Evolutionary conservation across 2,888 invertebrate genomes (phyloP).

Genomic region (Endotricha flammealis): DNA sequence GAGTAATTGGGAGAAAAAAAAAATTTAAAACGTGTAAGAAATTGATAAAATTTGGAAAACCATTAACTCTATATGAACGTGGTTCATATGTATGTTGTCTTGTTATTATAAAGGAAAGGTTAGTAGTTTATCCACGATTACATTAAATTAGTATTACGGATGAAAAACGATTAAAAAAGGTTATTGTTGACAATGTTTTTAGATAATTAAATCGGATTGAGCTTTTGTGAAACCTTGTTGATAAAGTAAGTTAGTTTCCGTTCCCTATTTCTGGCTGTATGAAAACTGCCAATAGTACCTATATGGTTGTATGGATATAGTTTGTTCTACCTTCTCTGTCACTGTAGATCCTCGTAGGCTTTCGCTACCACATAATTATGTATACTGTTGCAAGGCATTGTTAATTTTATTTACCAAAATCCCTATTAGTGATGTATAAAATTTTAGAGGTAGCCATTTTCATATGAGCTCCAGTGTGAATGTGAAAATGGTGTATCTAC

Average conservation of each 20-base stretch:
- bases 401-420: slow-evolving; percentile 61
- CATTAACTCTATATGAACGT: slow-evolving; percentile 53
- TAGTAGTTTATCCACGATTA: slow-evolving; percentile 73
- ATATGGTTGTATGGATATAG: slow-evolving; percentile 27
- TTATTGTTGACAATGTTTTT: slow-evolving; percentile 78
- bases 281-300: slow-evolving; percentile 35
- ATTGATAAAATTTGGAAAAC: slow-evolving; percentile 33
- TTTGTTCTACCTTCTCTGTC: slow-evolving; percentile 19
- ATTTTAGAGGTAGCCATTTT: slow-evolving; percentile 76
- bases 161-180: slow-evolving; percentile 61
- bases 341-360: slow-evolving; percentile 55
- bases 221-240: slow-evolving; percentile 70
- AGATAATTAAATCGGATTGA: slow-evolving; percentile 73
- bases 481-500: slow-evolving; percentile 75
- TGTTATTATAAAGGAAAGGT: slow-evolving; percentile 68
- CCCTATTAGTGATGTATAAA: slow-evolving; percentile 74
- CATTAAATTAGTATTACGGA: slow-evolving; percentile 68
- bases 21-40: slow-evolving; percentile 37
- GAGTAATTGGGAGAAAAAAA: slow-evolving; percentile 45
- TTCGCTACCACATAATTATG: slow-evolving; percentile 46
- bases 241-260: slow-evolving; percentile 50
- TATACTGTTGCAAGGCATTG: slow-evolving; percentile 60
- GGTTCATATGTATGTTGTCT: slow-evolving; percentile 69
- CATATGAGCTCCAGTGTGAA: slow-evolving; percentile 53
- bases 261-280: slow-evolving; percentile 37